phyloP scores from a whole-genome alignment of 2,113 vertebrate species.

The Cercocebus atys region DNA sequence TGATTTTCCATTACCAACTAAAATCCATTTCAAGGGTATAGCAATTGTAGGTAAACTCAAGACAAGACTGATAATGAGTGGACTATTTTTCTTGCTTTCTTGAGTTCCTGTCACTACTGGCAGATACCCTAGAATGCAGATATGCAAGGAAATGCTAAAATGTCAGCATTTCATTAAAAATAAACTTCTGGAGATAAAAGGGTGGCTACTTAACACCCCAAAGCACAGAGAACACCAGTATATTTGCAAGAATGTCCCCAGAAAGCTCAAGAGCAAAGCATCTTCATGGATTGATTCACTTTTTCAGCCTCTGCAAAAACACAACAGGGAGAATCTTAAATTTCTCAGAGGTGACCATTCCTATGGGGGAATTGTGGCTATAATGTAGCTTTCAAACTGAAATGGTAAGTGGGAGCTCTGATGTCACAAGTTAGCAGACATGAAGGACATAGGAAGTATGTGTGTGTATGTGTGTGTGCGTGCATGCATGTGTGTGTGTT shows the following conservation, averaged over 20 bases:
- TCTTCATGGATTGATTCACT: neutral
- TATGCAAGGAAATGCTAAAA: conserved; percentile 76
- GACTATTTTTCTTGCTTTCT: conserved; percentile 66
- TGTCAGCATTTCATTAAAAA: conserved; percentile 80
- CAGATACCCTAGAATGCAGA: conserved; percentile 67
- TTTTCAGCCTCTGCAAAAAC: neutral
- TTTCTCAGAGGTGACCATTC: conserved; percentile 20
- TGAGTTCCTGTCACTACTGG: conserved; percentile 71
- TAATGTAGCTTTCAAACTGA: neutral
- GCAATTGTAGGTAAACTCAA: conserved; percentile 35
- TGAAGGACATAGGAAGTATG: neutral
- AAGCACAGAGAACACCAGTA: conserved; percentile 58
- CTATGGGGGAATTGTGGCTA: neutral
- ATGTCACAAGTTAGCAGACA: neutral
- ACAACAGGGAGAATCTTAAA: neutral
- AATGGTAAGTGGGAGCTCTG: neutral
- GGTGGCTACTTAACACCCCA: conserved; percentile 71
- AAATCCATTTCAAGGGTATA: conserved; percentile 65
- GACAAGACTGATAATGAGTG: conserved; percentile 34
- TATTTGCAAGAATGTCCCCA: conserved; percentile 63
- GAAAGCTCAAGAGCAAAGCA: conserved; percentile 19
- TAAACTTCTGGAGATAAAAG: conserved; percentile 68
- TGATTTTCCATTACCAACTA: conserved; percentile 66
- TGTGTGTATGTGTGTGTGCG: neutral
- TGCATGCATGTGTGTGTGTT: neutral